phyloP scores from a whole-genome alignment of 1,140 invertebrate genomes.

The Drosophila persimilis region DNA sequence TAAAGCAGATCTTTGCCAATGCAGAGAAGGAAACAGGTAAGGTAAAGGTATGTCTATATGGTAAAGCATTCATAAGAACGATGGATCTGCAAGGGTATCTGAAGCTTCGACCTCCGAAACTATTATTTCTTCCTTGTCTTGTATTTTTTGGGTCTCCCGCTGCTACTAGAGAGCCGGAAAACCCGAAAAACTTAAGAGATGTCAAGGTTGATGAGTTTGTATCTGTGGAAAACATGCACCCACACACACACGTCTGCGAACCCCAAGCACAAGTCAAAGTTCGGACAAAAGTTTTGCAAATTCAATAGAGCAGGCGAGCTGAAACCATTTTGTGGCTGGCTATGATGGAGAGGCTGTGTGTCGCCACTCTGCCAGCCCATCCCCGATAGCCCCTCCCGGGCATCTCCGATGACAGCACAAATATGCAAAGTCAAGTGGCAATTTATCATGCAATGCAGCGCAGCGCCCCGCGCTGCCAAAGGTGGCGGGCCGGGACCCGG shows the following conservation, averaged over 20 bases:
- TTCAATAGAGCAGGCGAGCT: slow-evolving; percentile 41
- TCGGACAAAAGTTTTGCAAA: slow-evolving; percentile 62
- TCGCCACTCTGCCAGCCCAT: background rate
- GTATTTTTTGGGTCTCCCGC: slow-evolving; percentile 24
- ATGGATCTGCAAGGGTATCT: no score
- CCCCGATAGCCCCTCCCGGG: slow-evolving; percentile 13
- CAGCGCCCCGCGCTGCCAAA: slow-evolving; percentile 17
- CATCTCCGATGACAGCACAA: slow-evolving; percentile 53
- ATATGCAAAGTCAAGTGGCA: slow-evolving; percentile 80
- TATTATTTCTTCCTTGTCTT: slow-evolving; percentile 7
- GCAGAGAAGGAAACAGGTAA: no score
- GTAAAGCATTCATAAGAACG: no score
- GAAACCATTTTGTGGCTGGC: slow-evolving; percentile 33
- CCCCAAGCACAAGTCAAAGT: slow-evolving; percentile 61
- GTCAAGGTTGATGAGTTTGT: slow-evolving; percentile 65
- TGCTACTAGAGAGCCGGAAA: background rate
- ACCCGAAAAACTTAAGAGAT: slow-evolving; percentile 63
- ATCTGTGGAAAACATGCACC: slow-evolving; percentile 1
- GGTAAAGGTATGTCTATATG: no score
- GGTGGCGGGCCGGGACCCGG: background rate
- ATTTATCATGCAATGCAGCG: slow-evolving; percentile 70
- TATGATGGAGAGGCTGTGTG: slow-evolving; percentile 16
- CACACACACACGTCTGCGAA: slow-evolving; percentile 24
- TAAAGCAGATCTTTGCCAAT: no score
- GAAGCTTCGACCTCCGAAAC: no score